Conservation (phyloP, 1,140 invertebrate species). For the Ylistrum balloti region DNA sequence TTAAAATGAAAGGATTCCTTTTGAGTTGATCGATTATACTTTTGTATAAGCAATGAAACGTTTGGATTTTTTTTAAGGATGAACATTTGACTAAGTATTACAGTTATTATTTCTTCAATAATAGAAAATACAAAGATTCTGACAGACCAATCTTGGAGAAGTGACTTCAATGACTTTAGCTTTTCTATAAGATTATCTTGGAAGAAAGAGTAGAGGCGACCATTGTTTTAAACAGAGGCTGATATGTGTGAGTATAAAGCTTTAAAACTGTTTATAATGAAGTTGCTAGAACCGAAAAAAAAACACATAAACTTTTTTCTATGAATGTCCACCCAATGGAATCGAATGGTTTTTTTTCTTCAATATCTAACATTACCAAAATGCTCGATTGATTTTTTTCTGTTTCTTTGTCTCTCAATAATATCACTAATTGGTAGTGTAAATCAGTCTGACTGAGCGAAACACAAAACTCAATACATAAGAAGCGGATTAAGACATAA, state of each 20-base stretch:
- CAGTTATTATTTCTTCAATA: slow-evolving; percentile 34
- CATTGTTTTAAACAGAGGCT: too few relatives aligned
- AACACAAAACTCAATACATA: too few relatives aligned
- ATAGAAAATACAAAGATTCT: slow-evolving; percentile 48
- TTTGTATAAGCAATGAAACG: slow-evolving; percentile 5
- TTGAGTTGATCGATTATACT: slow-evolving; percentile 41
- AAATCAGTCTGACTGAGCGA: too few relatives aligned
- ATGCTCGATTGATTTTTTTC: too few relatives aligned
- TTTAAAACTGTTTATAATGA: too few relatives aligned
- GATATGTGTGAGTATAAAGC: too few relatives aligned
- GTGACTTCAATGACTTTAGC: background rate
- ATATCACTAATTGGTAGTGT: background rate
- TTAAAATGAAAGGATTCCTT: background rate
- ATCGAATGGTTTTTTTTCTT: too few relatives aligned
- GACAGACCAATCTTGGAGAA: slow-evolving; percentile 42
- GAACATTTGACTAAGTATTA: slow-evolving; percentile 43
- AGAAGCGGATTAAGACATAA: too few relatives aligned
- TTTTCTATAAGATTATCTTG: background rate
- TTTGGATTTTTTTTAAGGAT: background rate
- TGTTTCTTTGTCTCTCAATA: background rate
- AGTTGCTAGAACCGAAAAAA: background rate
- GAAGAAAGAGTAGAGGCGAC: slow-evolving; percentile 45
- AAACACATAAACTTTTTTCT: too few relatives aligned
- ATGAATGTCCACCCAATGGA: too few relatives aligned
- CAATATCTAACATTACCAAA: too few relatives aligned